Conservation (phyloP, 64 coral and sea anemone genomes). For the Montipora cactus region DNA sequence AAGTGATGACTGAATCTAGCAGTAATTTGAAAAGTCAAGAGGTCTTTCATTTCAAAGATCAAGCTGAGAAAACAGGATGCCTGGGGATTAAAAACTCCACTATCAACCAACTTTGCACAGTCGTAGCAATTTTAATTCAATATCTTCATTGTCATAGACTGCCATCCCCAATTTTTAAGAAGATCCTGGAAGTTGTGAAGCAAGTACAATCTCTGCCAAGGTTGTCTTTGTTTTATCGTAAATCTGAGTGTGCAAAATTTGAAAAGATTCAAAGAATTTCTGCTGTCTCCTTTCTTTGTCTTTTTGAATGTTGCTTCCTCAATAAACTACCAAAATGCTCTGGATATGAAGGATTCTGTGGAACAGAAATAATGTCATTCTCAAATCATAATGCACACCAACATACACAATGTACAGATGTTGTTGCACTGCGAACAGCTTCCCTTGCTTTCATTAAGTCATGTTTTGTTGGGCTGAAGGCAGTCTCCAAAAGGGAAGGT, state of each 20-base stretch:
- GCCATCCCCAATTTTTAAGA: conserved; percentile 64
- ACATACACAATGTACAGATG: background rate
- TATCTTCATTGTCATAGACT: conserved; percentile 59
- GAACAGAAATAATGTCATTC: conserved; percentile 14
- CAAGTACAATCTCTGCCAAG: conserved; percentile 5
- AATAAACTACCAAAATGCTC: conserved; percentile 58
- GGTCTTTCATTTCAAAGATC: background rate
- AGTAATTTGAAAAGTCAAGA: background rate
- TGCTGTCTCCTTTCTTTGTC: conserved; percentile 57
- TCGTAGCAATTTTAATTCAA: conserved; percentile 36
- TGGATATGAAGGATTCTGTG: conserved; percentile 72
- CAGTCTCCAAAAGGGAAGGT: conserved; percentile 31
- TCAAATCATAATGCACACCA: background rate
- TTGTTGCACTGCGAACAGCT: conserved; percentile 45
- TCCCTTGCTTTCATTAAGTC: conserved; percentile 56
- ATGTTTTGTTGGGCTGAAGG: conserved; percentile 28
- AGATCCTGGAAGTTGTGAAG: conserved; percentile 45
- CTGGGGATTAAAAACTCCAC: background rate
- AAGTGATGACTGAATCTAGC: background rate
- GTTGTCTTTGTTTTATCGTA: background rate
- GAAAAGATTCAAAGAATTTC: background rate
- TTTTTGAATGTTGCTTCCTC: conserved; percentile 68
- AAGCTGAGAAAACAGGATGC: background rate
- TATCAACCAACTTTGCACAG: conserved; percentile 22
- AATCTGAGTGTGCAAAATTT: background rate